Evolutionary conservation across 2,888 invertebrate species (phyloP).

Genomic region (Drosophila demipolita): DNA sequence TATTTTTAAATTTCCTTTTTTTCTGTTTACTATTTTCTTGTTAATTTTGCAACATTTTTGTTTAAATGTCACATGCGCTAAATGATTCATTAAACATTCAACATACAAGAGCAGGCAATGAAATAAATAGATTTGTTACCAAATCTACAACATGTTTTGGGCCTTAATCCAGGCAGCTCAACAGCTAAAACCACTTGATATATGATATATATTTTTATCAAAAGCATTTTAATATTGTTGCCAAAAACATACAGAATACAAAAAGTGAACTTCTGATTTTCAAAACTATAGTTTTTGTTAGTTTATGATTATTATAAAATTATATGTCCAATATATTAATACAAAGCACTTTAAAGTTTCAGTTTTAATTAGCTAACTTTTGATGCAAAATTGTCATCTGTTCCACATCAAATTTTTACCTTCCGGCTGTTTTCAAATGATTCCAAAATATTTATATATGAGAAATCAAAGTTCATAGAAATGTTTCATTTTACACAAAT

Average conservation of each 20-base stretch:
- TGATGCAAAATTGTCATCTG: neutral
- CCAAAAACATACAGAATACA: neutral
- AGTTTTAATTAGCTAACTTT: neutral
- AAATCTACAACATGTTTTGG: neutral
- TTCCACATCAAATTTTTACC: neutral
- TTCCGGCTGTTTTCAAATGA: neutral
- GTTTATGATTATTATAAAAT: neutral
- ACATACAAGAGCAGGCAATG: neutral
- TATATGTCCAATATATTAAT: neutral
- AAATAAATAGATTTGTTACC: neutral
- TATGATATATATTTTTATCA: neutral
- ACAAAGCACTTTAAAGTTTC: neutral
- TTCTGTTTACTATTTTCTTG: neutral
- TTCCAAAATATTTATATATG: neutral
- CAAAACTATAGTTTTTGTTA: neutral
- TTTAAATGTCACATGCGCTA: neutral
- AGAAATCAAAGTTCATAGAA: constrained; percentile 13
- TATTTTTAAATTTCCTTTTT: neutral
- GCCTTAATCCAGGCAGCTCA: neutral
- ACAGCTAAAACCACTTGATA: neutral
- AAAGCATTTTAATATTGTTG: neutral
- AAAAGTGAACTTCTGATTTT: neutral
- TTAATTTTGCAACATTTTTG: neutral
- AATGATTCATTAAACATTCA: neutral
- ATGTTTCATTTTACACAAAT: neutral